Evolutionary conservation across 92 coral and sea anemone species (phyloP).

Genomic region (Palythoa grandiflora): DNA sequence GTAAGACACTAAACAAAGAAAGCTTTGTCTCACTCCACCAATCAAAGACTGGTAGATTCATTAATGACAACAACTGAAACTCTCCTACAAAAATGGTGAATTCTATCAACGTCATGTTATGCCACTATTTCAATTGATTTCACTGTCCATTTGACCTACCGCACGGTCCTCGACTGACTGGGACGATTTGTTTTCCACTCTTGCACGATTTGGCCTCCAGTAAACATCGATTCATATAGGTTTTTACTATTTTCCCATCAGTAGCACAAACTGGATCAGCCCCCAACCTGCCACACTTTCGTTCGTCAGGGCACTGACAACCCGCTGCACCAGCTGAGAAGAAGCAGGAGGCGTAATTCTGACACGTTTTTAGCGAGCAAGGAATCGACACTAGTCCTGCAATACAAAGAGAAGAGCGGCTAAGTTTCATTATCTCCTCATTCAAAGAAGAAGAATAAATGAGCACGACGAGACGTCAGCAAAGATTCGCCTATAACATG

Average conservation of each 20-base stretch:
- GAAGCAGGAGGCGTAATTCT: conserved; percentile 71
- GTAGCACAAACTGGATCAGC: conserved; percentile 75
- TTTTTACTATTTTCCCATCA: conserved; percentile 73
- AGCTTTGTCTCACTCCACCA: too few species aligned
- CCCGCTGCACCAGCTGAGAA: conserved; percentile 81
- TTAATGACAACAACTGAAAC: too few species aligned
- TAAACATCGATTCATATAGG: conserved; percentile 77
- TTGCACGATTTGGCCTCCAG: conserved; percentile 90
- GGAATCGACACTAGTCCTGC: conserved; percentile 72
- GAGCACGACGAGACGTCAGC: too few species aligned
- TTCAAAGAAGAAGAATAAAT: too few species aligned
- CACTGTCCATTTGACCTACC: conserved; percentile 60
- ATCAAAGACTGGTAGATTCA: too few species aligned
- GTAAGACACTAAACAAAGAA: too few species aligned
- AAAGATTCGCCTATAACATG: too few species aligned
- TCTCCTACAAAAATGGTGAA: too few species aligned
- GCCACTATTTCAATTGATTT: too few species aligned
- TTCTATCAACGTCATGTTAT: neutral
- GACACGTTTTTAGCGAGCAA: conserved; percentile 79
- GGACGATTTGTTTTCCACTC: conserved; percentile 64
- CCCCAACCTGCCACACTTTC: conserved; percentile 68
- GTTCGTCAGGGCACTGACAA: conserved; percentile 90
- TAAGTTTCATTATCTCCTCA: neutral
- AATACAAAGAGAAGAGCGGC: neutral
- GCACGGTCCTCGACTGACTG: conserved; percentile 76